These are phyloP conservation scores for Temnothorax longispinosus DNA, from an alignment of 1,140 invertebrate species.

Conservation along the genomic window DNA sequence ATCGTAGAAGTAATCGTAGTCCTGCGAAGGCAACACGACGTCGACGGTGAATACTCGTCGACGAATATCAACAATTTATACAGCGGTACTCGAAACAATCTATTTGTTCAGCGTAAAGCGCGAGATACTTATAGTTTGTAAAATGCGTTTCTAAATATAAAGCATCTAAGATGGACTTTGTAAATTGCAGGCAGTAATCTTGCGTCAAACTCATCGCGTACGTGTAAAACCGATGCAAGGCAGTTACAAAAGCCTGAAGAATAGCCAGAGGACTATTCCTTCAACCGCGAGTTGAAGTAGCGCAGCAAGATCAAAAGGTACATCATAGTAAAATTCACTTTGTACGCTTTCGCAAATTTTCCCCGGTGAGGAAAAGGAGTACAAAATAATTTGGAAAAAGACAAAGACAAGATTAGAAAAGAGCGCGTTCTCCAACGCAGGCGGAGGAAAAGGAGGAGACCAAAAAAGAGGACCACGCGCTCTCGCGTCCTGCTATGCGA, in stretches of 20 bases:
- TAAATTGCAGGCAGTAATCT: neutral
- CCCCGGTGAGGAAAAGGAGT: neutral
- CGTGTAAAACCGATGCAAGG: neutral
- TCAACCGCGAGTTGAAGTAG: neutral
- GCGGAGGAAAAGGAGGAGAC: neutral
- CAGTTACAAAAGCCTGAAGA: neutral
- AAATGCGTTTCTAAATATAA: neutral
- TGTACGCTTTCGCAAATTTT: neutral
- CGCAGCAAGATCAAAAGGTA: neutral
- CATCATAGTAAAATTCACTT: neutral
- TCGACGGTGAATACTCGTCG: neutral
- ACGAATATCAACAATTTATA: neutral
- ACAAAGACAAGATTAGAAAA: neutral
- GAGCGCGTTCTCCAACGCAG: neutral
- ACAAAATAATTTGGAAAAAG: neutral
- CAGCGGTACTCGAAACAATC: neutral
- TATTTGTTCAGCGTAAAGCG: neutral
- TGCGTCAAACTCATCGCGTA: neutral
- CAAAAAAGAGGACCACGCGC: neutral
- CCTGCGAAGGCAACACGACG: constrained; percentile 72
- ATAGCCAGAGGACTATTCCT: neutral
- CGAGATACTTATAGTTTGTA: neutral
- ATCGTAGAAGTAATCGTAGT: constrained; percentile 85
- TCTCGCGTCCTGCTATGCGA: neutral
- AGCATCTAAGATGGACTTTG: neutral